Evolutionary conservation across 2,113 vertebrate species (phyloP).

Genomic region (Boulengeromyrus knoepffleri): DNA sequence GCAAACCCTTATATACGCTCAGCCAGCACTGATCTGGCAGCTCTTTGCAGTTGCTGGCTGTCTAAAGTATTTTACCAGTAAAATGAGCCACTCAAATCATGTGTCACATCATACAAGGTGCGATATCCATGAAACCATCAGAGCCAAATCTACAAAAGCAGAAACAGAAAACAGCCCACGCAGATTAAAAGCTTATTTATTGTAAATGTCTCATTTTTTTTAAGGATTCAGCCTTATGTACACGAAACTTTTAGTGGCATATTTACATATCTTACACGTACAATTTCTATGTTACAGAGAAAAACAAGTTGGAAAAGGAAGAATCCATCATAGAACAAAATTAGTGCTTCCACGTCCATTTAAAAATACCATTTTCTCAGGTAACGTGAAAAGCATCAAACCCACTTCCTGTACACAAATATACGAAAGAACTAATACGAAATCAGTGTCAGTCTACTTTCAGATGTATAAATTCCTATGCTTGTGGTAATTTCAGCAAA

Average conservation of each 20-base stretch:
- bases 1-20: too few relatives aligned
- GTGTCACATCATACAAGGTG: not conserved
- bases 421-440: not conserved
- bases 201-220: slow-evolving; percentile 17
- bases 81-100: not conserved
- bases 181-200: slow-evolving; percentile 16
- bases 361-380: slow-evolving; percentile 7
- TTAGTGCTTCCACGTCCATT: slow-evolving; percentile 33
- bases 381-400: not conserved
- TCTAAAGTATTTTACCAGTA: not conserved
- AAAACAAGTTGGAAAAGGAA: slow-evolving; percentile 11
- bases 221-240: slow-evolving; percentile 9
- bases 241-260: slow-evolving; percentile 4
- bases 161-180: not conserved
- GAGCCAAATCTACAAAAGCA: not conserved
- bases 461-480: not conserved
- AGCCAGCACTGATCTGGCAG: not conserved
- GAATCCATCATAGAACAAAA: not conserved
- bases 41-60: not conserved
- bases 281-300: slow-evolving; percentile 18
- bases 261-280: slow-evolving; percentile 28
- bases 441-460: not conserved
- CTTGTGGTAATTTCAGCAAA: not conserved
- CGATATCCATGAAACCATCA: not conserved
- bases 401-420: not conserved